These are phyloP conservation scores for Cremastobaeus sp. DNA, from an alignment of 2,888 invertebrate genomes.

Conservation along the genomic window DNA sequence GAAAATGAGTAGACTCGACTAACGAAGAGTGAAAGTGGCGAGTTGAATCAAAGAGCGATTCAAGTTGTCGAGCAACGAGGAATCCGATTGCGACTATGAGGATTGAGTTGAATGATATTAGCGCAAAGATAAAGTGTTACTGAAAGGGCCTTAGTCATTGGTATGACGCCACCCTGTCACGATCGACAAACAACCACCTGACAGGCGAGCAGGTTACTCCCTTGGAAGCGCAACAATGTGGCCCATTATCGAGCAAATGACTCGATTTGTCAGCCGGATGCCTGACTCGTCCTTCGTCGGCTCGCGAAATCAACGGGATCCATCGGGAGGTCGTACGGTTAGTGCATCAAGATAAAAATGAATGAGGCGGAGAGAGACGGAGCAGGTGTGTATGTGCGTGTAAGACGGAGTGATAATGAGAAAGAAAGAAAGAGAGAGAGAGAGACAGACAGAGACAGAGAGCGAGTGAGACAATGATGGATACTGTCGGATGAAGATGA, in stretches of 20 bases:
- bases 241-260: constrained; percentile 27
- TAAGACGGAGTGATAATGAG: not conserved
- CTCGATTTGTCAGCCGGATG: constrained; percentile 32
- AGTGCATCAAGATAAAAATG: constrained; percentile 14
- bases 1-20: too few species aligned
- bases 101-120: too few species aligned
- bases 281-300: constrained; percentile 24
- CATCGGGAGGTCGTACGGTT: not conserved
- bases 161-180: constrained; percentile 1
- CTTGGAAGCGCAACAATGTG: constrained; percentile 5
- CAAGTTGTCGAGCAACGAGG: too few species aligned
- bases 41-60: too few species aligned
- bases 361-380: not conserved
- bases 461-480: too few species aligned
- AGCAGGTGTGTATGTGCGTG: not conserved
- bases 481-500: constrained; percentile 7
- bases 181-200: constrained; percentile 25
- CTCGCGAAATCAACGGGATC: constrained; percentile 23
- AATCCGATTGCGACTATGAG: too few species aligned
- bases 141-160: constrained; percentile 5
- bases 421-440: not conserved
- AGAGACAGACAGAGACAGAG: not conserved
- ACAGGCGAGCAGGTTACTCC: not conserved
- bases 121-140: too few species aligned
- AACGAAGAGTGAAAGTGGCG: too few species aligned